Conservation (phyloP, 2,888 invertebrate species). For the Hoplodrina blanda region DNA sequence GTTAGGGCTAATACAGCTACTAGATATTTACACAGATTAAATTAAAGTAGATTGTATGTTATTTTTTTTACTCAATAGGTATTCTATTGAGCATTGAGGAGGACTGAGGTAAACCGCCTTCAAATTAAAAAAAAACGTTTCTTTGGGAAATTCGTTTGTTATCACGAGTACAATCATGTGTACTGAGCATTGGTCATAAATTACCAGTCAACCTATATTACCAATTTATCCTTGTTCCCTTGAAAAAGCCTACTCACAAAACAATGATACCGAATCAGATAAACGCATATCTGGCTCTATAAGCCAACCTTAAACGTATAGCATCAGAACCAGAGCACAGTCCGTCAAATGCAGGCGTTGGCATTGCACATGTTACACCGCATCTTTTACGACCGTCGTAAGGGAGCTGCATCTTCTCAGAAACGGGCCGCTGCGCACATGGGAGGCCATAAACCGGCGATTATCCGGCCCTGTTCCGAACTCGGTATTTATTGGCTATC, state of each 20-base stretch:
- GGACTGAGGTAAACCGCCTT: too few relatives aligned
- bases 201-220: too few relatives aligned
- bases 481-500: conserved; percentile 64
- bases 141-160: too few relatives aligned
- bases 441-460: conserved; percentile 84
- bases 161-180: too few relatives aligned
- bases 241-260: not conserved
- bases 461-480: conserved; percentile 78
- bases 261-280: conserved; percentile 30
- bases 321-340: conserved; percentile 52
- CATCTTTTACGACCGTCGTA: conserved; percentile 86
- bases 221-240: too few relatives aligned
- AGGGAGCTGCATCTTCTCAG: conserved; percentile 85
- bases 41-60: too few relatives aligned
- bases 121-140: too few relatives aligned
- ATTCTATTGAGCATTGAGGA: too few relatives aligned
- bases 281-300: conserved; percentile 28
- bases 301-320: conserved; percentile 50
- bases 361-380: conserved; percentile 87
- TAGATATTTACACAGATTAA: too few relatives aligned
- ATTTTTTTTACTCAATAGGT: too few relatives aligned
- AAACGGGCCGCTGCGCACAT: conserved; percentile 84
- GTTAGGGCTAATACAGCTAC: too few relatives aligned
- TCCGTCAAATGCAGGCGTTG: conserved; percentile 70
- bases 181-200: too few relatives aligned